Conservation (phyloP, 2,113 vertebrate species). For the Desmodus rotundus region DNA sequence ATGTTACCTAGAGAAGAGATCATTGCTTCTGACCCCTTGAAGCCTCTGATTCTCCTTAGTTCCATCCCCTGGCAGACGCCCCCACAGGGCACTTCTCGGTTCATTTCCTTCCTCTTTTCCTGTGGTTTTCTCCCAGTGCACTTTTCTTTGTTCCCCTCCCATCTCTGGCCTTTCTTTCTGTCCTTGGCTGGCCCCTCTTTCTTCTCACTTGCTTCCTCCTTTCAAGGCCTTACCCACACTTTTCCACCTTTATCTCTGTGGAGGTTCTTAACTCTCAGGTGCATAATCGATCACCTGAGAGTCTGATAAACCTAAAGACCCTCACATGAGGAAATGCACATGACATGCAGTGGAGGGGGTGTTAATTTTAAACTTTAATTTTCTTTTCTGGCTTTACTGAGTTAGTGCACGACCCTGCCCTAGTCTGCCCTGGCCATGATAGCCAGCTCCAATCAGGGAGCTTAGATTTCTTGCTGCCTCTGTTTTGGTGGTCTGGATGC, state of each 20-base stretch:
- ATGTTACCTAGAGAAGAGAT: background rate
- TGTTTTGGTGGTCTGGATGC: background rate
- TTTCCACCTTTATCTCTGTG: background rate
- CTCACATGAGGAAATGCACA: background rate
- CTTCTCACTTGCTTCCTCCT: background rate
- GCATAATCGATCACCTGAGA: background rate
- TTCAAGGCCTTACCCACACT: background rate
- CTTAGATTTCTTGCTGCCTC: background rate
- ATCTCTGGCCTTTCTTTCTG: background rate
- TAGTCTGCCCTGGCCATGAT: background rate
- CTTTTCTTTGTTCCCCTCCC: background rate
- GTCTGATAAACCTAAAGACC: background rate
- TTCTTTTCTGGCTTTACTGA: background rate
- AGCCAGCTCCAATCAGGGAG: background rate
- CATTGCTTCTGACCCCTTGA: background rate
- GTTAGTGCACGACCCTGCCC: background rate
- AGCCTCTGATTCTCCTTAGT: background rate
- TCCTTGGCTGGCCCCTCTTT: background rate
- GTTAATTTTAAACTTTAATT: background rate
- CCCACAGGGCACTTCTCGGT: background rate
- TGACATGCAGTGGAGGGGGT: background rate
- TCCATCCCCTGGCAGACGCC: background rate
- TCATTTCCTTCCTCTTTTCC: background rate
- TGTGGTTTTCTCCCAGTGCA: background rate
- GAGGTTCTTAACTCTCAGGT: background rate